Base-by-base conservation (phyloP, 2,888 invertebrate genomes). In the Lysandra coridon region DNA sequence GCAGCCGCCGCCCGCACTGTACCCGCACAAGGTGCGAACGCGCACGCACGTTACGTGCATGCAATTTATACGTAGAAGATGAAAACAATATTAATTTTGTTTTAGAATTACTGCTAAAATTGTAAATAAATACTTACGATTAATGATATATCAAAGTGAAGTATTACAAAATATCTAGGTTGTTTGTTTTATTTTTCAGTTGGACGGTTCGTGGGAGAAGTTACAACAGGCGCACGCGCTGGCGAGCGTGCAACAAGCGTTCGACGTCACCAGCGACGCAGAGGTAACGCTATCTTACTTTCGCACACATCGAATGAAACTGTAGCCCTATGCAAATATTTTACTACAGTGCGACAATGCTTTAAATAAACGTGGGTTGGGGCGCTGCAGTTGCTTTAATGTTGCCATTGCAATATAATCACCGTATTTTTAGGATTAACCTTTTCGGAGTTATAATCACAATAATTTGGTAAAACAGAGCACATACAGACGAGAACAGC, bases 181-280 rank as follows among this genome's bases (percentile, higher is more conserved):
- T 49, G 10, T 49, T 12, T 49, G 44, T 12, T 23, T 30, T 78
- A 1, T 74, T 49, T 82, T 83, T 1, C 86, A 94, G 93, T 81
- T 94, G 91, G 94, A 94, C 84, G 88, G 96, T 78, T 99, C 99
- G 88, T 99, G 99, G 99, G 99, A 99, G 93, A 98, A 99, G 88
- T 90, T 99, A 82, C 99, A 99, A 86, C 98, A 98, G 85, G 97
- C 97, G 17, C 98, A 98, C 88, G 98, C 98, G 60, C 91, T 99
- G 74, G 92, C 98, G 14, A 98, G 97, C 88, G 98, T 98, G 64
- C 99, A 99, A 89, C 98, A 98, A 87, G 98, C 98, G 10, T 99
- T 98, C 90, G 99, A 99, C 88, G 97, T 98, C 73, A 97, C 97
- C 82, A 97, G 97, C 84, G 98, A 98, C 85, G 98, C 97, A 0